phyloP scores from a whole-genome alignment of 92 coral and sea anemone genomes.

The Palythoa heliodiscus region DNA sequence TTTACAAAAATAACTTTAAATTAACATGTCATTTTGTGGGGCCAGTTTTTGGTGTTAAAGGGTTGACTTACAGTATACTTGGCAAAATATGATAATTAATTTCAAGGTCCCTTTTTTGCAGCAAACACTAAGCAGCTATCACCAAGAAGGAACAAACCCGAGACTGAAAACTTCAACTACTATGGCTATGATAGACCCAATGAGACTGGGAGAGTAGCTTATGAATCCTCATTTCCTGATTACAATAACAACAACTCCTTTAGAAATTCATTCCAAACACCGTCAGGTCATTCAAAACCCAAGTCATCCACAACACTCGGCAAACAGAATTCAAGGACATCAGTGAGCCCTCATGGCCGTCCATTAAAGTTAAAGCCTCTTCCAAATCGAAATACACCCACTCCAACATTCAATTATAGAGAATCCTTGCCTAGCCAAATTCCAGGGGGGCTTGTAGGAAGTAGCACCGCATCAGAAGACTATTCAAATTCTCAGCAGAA shows the following conservation, averaged over 20 bases:
- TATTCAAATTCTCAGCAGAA: constrained; percentile 41
- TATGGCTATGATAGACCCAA: not conserved
- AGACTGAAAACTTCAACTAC: not conserved
- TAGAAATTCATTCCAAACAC: not conserved
- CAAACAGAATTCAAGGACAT: constrained; percentile 38
- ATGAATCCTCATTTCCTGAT: not conserved
- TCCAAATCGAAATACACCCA: constrained; percentile 1
- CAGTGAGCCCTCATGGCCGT: constrained; percentile 18
- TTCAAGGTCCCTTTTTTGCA: not conserved
- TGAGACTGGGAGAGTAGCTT: not conserved
- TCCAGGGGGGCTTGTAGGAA: not conserved
- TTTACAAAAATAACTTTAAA: no score
- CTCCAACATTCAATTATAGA: not conserved
- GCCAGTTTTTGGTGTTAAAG: no score
- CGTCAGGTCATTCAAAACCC: constrained; percentile 3
- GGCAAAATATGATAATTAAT: no score
- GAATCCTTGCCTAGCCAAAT: not conserved
- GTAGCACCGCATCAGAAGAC: constrained; percentile 32
- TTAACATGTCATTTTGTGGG: no score
- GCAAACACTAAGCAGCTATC: constrained; percentile 33
- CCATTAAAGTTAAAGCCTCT: constrained; percentile 29
- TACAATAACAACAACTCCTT: constrained; percentile 10
- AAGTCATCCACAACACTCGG: not conserved
- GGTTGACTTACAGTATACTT: no score
- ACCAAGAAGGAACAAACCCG: not conserved